These are phyloP conservation scores for Mastigias papua DNA, from an alignment of 30 jellyfish, hydroid and myxozoan species.

Conservation along the genomic window DNA sequence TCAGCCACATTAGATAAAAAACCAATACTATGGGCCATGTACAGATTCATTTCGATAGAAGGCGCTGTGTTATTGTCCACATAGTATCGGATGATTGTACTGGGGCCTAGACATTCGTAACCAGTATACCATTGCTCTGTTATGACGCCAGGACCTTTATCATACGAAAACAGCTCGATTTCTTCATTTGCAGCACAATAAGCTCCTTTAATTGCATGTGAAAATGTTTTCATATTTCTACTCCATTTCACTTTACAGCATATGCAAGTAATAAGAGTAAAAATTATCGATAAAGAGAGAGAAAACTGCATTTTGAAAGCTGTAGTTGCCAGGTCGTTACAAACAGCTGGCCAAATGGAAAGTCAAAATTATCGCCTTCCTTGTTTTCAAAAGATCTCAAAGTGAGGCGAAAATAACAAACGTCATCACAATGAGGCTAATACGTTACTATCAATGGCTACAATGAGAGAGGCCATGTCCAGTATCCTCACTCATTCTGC, in stretches of 20 bases:
- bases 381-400: not conserved
- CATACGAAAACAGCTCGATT: conserved; percentile 17
- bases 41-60: conserved; percentile 60
- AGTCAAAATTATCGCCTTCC: not conserved
- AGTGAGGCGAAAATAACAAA: too few relatives aligned
- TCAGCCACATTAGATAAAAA: not conserved
- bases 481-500: too few relatives aligned
- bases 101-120: conserved; percentile 43
- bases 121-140: conserved; percentile 91
- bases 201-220: conserved; percentile 71
- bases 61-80: conserved; percentile 66
- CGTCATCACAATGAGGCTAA: too few relatives aligned
- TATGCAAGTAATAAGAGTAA: not conserved
- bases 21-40: conserved; percentile 81
- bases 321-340: too few relatives aligned
- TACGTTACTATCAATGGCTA: too few relatives aligned
- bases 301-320: not conserved
- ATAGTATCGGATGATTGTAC: conserved; percentile 64
- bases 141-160: conserved; percentile 80
- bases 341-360: not conserved
- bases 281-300: not conserved
- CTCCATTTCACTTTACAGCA: conserved; percentile 24
- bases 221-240: conserved; percentile 59
- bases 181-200: conserved; percentile 59
- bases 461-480: too few relatives aligned